Percentiles rank a stretch among this genome's conserved stretches.
These are phyloP conservation scores for Solenodon paradoxus DNA, from an alignment of 2,113 vertebrate genomes.

Conservation along the genomic window DNA sequence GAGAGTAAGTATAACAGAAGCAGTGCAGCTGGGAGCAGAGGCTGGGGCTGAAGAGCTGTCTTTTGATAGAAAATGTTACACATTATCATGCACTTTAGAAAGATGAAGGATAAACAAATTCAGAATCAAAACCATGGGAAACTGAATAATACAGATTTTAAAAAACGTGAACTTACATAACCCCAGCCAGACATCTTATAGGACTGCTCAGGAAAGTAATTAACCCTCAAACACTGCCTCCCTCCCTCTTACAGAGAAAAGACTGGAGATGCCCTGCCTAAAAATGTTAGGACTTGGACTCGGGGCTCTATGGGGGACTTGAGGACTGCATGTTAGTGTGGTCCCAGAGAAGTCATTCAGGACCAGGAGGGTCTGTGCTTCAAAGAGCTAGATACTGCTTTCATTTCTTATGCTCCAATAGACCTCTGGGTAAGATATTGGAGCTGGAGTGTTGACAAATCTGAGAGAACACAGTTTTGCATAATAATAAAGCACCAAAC, in stretches of 20 bases:
- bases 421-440: neutral
- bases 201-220: neutral
- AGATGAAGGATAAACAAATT: neutral
- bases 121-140: neutral
- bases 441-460: neutral
- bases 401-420: neutral
- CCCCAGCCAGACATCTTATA: neutral
- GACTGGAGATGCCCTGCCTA: neutral
- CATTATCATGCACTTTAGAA: neutral
- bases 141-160: neutral
- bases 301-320: neutral
- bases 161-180: neutral
- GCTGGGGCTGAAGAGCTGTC: neutral
- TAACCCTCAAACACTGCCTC: no score
- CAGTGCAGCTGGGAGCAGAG: accelerated
- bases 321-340: neutral
- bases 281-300: neutral
- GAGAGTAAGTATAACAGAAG: neutral
- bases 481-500: neutral
- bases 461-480: neutral
- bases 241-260: neutral
- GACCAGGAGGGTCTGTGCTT: neutral
- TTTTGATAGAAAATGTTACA: neutral
- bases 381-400: neutral
- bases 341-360: neutral